Evolutionary conservation across 2,797 vertebrate species (phyloP), one percentile per base, ranked within the genome.

Genomic region (Dallia pectoralis): DNA sequence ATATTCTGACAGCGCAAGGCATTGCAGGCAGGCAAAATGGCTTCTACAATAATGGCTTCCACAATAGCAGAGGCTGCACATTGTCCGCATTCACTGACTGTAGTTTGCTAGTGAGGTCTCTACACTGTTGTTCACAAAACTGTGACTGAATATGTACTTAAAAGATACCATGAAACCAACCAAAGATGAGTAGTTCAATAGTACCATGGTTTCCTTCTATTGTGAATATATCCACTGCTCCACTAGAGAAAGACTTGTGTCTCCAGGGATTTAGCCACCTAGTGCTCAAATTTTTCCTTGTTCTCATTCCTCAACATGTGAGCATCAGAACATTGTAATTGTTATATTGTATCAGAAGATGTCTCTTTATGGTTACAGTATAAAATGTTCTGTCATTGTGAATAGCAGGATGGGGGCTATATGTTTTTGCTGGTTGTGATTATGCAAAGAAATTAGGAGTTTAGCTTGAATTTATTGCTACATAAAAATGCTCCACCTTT

Each of bases 41-140:
- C 77, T 74, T 36, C 69, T 32, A 59, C 15, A 12, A 75, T 79
- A 76, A 63, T 70, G 53, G 70, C 77, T 74, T 36, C 69, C 51
- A 59, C 15, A 12, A 75, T 79, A 76, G 74, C 77, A 77, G 72
- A 62, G 61, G 74, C 70, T 76, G 73, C 74, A 74, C 74, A 44
- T 78, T 83, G 81, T 87, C 78, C 74, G 78, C 72, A 74, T 56
- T 72, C 75, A 70, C 79, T 80, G 73, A 83, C 81, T 75, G 77
- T 51, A 67, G 61, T 63, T 65, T 53, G 59, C 70, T 69, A 77
- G 70, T 77, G 75, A 69, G 64, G 74, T 69, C 49, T 75, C 92
- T 95, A 96, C 95, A 94, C 94, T 95, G 95, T 95, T 93, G 89
- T 93, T 92, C 91, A 93, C 91, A 89, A 93, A 94, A n/a, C 51